These are phyloP conservation scores for Rhingia rostrata DNA, from an alignment of 2,888 invertebrate species.

Conservation along the genomic window DNA sequence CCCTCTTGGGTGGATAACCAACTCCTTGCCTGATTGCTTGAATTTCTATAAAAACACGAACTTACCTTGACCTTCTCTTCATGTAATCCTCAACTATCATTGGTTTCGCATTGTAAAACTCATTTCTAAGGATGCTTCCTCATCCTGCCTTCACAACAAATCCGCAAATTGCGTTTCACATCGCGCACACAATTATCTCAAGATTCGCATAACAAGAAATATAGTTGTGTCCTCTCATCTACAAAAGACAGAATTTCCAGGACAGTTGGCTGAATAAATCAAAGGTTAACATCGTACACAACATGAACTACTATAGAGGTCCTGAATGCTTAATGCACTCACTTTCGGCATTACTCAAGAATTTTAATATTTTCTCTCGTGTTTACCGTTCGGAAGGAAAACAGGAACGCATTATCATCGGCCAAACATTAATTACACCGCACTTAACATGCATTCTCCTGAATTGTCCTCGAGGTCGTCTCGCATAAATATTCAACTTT, in stretches of 20 bases:
- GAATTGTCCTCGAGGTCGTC: conserved; percentile 33
- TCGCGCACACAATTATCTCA: neutral
- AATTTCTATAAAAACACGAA: too few relatives aligned
- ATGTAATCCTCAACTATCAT: too few relatives aligned
- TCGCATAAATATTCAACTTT: conserved; percentile 64
- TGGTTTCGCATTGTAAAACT: too few relatives aligned
- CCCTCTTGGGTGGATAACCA: too few relatives aligned
- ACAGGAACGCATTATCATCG: conserved; percentile 54
- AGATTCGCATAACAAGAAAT: neutral
- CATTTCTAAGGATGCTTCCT: too few relatives aligned
- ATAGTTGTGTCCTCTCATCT: neutral
- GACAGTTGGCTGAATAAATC: conserved; percentile 63
- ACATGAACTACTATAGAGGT: conserved; percentile 33
- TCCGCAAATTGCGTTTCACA: too few relatives aligned
- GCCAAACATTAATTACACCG: conserved; percentile 64
- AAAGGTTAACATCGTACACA: conserved; percentile 50
- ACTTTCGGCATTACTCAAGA: conserved; percentile 47
- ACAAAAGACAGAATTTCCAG: conserved; percentile 23
- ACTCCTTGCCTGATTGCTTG: too few relatives aligned
- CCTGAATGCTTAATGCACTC: conserved; percentile 66
- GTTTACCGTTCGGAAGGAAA: conserved; percentile 3
- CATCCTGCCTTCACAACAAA: too few relatives aligned
- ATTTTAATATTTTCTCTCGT: conserved; percentile 1
- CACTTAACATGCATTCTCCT: conserved; percentile 58
- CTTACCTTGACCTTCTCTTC: too few relatives aligned